A percentile compares a stretch with the other conserved stretches of the same genome.
phyloP scores from a whole-genome alignment of 2,888 invertebrate species.

The Leptopilina drosophilae region DNA sequence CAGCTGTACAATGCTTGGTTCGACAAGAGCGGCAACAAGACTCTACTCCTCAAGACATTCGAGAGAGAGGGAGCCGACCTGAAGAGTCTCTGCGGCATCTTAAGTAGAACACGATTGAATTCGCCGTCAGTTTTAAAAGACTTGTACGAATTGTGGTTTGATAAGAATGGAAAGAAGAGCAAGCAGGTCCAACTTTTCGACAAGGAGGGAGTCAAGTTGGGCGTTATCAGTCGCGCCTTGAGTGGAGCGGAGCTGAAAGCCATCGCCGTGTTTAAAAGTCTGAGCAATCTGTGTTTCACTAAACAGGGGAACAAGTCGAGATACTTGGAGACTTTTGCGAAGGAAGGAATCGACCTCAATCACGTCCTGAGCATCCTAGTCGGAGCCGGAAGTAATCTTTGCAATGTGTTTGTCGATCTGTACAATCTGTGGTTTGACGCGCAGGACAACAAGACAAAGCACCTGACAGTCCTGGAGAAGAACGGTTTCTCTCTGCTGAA shows the following conservation, averaged over 20 bases:
- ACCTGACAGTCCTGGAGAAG: slow-evolving; percentile 51
- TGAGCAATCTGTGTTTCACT: slow-evolving; percentile 62
- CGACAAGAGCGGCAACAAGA: neutral
- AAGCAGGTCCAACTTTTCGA: slow-evolving; percentile 41
- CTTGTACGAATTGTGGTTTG: slow-evolving; percentile 56
- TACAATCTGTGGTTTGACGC: slow-evolving; percentile 64
- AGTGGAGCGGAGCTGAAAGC: slow-evolving; percentile 53
- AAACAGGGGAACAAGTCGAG: slow-evolving; percentile 41
- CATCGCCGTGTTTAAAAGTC: slow-evolving; percentile 61
- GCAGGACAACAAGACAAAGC: slow-evolving; percentile 55
- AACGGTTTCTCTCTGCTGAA: neutral
- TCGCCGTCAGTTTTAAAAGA: slow-evolving; percentile 52
- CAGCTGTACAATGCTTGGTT: neutral
- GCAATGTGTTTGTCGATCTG: slow-evolving; percentile 65
- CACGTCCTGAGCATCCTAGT: slow-evolving; percentile 61
- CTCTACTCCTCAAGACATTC: neutral
- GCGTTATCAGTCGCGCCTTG: slow-evolving; percentile 59
- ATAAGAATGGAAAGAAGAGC: slow-evolving; percentile 57
- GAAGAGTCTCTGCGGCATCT: neutral
- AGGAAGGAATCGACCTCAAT: slow-evolving; percentile 59
- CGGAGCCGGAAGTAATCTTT: slow-evolving; percentile 55
- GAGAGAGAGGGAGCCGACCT: neutral
- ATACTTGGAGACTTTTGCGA: slow-evolving; percentile 44
- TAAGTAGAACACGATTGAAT: neutral
- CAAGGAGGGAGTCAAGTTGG: slow-evolving; percentile 56